Evolutionary conservation across 2,888 invertebrate species (phyloP), one percentile per base, ranked within the genome.

Genomic region (Ischnus inquisitorius): DNA sequence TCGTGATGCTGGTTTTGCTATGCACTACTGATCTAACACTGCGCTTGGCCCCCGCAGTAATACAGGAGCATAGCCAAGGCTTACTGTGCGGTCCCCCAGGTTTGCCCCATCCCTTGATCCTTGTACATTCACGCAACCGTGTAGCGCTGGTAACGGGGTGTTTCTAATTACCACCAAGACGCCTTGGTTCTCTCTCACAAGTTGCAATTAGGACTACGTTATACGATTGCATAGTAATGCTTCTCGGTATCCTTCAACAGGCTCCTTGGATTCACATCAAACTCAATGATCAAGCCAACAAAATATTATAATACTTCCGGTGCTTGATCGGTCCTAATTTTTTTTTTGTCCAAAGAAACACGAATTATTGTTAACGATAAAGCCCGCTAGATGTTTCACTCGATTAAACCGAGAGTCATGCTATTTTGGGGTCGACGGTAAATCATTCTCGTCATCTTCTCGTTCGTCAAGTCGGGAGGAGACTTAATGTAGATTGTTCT

Each of bases 151-250:
- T 25, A 43, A 71, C 57, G 48, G 77, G 72, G 77, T 82, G 82
- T 82, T 82, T 82, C 82, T 82, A 82, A 82, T 82, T 82, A 82
- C 67, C 65, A 19, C 77, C 71, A 77, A 72, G 67, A 78, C 46
- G 67, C 51, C 51, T 41, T n/a, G 34, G 22, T 28, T 64, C 10
- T 54, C 34, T 69, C 69, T 74, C 62, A 54, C 51, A 41, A 57
- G 41, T 28, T 39, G 57, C 19, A 51, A 65, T 65, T 65, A 65
- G 25, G n/a, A 82, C 67, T 43, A 69, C 76, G 69, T 81, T 71
- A 60, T 78, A 82, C 77, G 68, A 77, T 16, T 48, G 48, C 65
- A 72, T 60, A 75, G 62, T 72, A 74, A 79, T 51, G 67, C 39
- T 43, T 28, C 67, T 14, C 4, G 41, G 62, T 34, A 65, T 51